Conservation (phyloP, 1,140 invertebrate genomes). For the Formica exsecta region DNA sequence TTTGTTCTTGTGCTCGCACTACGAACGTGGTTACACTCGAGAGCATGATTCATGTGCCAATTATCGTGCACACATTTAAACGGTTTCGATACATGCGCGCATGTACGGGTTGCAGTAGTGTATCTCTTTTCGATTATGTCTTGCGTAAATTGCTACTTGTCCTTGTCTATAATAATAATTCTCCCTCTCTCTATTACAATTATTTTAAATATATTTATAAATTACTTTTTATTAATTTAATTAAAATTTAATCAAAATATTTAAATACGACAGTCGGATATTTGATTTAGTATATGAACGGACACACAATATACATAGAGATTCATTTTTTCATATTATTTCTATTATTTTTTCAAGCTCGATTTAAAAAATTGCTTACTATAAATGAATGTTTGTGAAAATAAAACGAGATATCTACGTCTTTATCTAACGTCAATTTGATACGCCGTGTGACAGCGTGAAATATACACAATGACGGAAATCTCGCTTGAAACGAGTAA, state of each 20-base stretch:
- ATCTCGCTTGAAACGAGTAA: slow-evolving; percentile 44
- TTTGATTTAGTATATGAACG: background rate
- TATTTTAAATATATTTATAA: background rate
- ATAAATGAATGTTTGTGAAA: background rate
- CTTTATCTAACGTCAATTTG: slow-evolving; percentile 19
- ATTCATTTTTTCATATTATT: background rate
- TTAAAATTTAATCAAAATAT: background rate
- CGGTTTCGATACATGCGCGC: slow-evolving; percentile 57
- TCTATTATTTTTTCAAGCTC: background rate
- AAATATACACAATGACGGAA: slow-evolving; percentile 29
- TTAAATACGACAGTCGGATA: background rate
- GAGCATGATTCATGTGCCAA: slow-evolving; percentile 84
- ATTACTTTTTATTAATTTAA: background rate
- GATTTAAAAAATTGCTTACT: background rate
- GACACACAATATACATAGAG: background rate
- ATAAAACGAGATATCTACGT: background rate
- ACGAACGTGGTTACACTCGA: slow-evolving; percentile 72
- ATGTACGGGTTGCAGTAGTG: slow-evolving; percentile 4
- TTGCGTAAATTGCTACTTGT: background rate
- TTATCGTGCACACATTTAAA: slow-evolving; percentile 79
- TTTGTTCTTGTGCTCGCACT: slow-evolving; percentile 51
- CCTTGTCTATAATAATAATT: background rate
- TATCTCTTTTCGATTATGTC: slow-evolving; percentile 51
- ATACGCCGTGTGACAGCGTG: slow-evolving; percentile 6
- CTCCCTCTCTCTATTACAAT: background rate